Evolutionary conservation across 2,888 invertebrate species (phyloP).

Genomic region (Alentia gelatinosa): DNA sequence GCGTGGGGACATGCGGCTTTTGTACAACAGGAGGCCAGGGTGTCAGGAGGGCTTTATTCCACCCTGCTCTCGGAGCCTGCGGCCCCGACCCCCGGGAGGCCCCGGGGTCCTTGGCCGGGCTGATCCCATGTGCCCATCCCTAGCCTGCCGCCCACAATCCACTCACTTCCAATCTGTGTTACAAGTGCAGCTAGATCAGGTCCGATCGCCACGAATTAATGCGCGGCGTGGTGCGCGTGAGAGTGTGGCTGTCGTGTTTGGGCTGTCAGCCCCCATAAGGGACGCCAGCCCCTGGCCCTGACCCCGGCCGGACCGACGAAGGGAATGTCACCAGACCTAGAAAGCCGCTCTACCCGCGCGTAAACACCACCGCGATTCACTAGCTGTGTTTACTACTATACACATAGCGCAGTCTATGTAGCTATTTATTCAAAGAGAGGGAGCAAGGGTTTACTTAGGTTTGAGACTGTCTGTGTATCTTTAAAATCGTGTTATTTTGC

Average conservation of each 20-base stretch:
- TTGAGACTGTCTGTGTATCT: too few relatives aligned
- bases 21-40: neutral
- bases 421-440: too few relatives aligned
- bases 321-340: too few relatives aligned
- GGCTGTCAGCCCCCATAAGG: constrained; percentile 29
- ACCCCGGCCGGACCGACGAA: neutral
- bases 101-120: neutral
- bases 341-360: too few relatives aligned
- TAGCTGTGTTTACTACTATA: too few relatives aligned
- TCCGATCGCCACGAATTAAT: constrained; percentile 41
- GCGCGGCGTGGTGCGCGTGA: constrained; percentile 8
- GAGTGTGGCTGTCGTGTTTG: constrained; percentile 34
- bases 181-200: constrained; percentile 42
- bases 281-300: neutral
- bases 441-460: too few relatives aligned
- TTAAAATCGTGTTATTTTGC: too few relatives aligned
- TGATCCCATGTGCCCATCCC: neutral
- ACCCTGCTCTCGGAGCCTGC: neutral
- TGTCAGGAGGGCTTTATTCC: constrained; percentile 4
- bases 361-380: too few relatives aligned
- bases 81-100: neutral
- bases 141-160: neutral
- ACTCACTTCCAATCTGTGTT: constrained; percentile 54
- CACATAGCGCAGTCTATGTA: too few relatives aligned
- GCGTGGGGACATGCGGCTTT: neutral